Conservation (phyloP, 2,888 invertebrate species). For the Torymus texanus region DNA sequence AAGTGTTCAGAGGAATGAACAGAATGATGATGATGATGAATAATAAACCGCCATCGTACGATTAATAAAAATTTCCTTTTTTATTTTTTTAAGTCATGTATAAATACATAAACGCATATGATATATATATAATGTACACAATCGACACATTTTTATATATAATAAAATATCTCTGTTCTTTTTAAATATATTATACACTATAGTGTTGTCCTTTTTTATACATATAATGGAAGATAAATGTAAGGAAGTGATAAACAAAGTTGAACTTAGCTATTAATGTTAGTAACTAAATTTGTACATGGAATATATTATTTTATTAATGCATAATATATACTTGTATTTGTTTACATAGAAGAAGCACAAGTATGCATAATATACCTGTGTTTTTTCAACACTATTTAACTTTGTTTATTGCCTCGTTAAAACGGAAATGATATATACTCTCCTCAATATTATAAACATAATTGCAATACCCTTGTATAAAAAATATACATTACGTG, state of each 20-base stretch:
- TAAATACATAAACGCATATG: slow-evolving; percentile 43
- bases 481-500: slow-evolving; percentile 51
- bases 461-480: slow-evolving; percentile 39
- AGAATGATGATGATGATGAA: too few species aligned
- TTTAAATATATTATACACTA: slow-evolving; percentile 31
- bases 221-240: slow-evolving; percentile 15
- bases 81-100: slow-evolving; percentile 45
- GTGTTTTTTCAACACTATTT: neutral
- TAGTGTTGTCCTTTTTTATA: slow-evolving; percentile 16
- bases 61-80: slow-evolving; percentile 40
- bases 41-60: neutral
- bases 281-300: neutral
- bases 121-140: slow-evolving; percentile 41
- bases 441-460: slow-evolving; percentile 31
- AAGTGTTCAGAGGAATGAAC: too few species aligned
- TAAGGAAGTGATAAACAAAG: slow-evolving; percentile 1
- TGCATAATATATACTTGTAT: slow-evolving; percentile 1
- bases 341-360: too few species aligned
- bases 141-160: slow-evolving; percentile 45
- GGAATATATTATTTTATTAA: neutral
- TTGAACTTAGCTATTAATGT: too few species aligned
- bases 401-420: slow-evolving; percentile 2
- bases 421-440: slow-evolving; percentile 1
- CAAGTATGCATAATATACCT: too few species aligned
- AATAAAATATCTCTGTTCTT: slow-evolving; percentile 48